These are phyloP conservation scores for Tapera naevia DNA, from an alignment of 2,797 vertebrate species.

Conservation along the genomic window DNA sequence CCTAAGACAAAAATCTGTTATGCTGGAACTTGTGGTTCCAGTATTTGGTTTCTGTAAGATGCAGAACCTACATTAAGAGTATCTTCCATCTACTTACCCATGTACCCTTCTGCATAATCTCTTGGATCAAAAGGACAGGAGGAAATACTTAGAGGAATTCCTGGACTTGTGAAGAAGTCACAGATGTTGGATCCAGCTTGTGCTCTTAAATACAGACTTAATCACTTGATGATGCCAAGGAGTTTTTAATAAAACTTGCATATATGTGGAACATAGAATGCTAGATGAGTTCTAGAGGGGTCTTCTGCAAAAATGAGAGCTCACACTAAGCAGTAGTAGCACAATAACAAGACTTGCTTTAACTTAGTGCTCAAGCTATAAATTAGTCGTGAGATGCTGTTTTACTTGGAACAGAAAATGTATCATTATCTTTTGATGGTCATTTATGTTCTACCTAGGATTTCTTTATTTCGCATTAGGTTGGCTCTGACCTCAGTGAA, in stretches of 20 bases:
- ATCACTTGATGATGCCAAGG: not conserved
- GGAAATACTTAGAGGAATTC: not conserved
- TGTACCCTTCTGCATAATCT: not conserved
- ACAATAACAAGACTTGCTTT: not conserved
- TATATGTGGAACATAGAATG: not conserved
- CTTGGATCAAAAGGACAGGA: not conserved
- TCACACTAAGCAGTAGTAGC: not conserved
- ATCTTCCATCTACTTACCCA: not conserved
- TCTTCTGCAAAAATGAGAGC: not conserved
- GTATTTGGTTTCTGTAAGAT: not conserved
- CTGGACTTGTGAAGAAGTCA: not conserved
- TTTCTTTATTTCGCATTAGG: constrained; percentile 74
- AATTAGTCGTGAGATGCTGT: not conserved
- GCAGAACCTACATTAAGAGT: not conserved
- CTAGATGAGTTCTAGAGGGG: not conserved
- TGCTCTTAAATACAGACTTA: not conserved
- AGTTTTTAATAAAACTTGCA: not conserved
- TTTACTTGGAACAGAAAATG: not conserved
- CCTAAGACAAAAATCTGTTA: not conserved
- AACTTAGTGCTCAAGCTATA: not conserved
- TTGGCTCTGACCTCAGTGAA: constrained; percentile 92
- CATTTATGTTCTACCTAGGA: not conserved
- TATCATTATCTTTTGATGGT: not conserved
- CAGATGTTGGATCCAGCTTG: not conserved
- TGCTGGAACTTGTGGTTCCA: not conserved